Evolutionary conservation across 1,140 invertebrate species (phyloP), one percentile per base, ranked within the genome.

Genomic region (Dinoponera quadriceps): DNA sequence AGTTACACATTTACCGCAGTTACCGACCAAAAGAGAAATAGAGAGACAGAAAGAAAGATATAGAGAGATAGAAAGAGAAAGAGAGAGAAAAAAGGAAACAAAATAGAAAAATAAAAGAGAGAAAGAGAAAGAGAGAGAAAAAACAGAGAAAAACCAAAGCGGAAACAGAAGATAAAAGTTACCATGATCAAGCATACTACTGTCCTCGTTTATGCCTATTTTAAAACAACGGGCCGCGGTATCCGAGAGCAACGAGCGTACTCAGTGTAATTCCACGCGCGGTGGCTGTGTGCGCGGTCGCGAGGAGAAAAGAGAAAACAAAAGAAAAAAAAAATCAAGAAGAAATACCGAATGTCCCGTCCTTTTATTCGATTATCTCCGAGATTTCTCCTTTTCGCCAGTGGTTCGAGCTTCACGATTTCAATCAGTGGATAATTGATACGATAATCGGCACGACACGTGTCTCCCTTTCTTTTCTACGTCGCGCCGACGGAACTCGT

Each of bases 191-290:
- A 63, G 60, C 62, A 88, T 81, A 85, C 86, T 82, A 86, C 38
- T 89, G 85, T 90, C 86, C 88, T 87, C 86, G 82, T 82, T 78
- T 86, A 84, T 89, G 85, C 85, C 54, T 62, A 22, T 88, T 88
- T 88, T 85, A 86, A 74, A 74, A 85, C 77, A 83, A 82, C 82
- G 11, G n/a, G 54, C 38, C 38, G 38, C 38, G 59, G 72, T 86
- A 86, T 73, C 83, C 73, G 22, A 69, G 72, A 82, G 71, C 65
- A 86, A 85, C 68, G 71, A 86, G 65, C 80, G 84, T 59, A 69
- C 85, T 62, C 48, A 59, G 78, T 86, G 73, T 78, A 78, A 87
- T 82, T 77, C 83, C 60, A 83, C 87, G 72, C 75, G 85, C 77
- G 82, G n/a, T 78, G 77, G 49, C 82, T 68, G 74, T 49, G 82